Evolutionary conservation across 1,140 invertebrate species (phyloP).

Genomic region (Lucilia cuprina): DNA sequence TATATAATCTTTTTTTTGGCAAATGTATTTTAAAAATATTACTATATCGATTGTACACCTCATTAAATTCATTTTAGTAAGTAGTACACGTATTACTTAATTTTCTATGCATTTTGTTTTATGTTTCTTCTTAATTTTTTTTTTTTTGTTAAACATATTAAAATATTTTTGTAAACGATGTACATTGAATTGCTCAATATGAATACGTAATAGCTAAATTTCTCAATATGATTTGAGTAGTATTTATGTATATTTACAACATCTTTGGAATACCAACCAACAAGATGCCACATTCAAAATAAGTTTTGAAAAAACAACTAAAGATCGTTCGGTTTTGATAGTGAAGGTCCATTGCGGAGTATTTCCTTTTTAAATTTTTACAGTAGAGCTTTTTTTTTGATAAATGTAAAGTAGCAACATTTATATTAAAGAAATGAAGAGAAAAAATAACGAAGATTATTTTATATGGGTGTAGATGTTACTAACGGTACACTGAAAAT

Average conservation of each 20-base stretch:
- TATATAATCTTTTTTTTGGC: too few species aligned
- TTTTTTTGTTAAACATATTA: neutral
- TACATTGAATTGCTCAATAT: neutral
- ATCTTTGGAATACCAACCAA: neutral
- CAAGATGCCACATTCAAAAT: neutral
- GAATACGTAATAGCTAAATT: conserved; percentile 1
- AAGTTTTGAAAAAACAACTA: neutral
- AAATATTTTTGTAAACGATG: neutral
- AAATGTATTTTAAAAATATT: too few species aligned
- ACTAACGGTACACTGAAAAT: too few species aligned
- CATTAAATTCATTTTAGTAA: neutral
- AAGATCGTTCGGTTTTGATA: conserved; percentile 37
- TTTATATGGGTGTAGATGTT: too few species aligned
- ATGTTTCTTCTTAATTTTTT: neutral
- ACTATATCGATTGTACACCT: neutral
- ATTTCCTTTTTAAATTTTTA: conserved; percentile 23
- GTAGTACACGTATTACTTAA: neutral
- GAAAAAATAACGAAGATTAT: neutral
- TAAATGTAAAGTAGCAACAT: neutral
- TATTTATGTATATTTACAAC: neutral
- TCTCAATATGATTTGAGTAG: neutral
- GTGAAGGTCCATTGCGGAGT: conserved; percentile 41
- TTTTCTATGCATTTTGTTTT: neutral
- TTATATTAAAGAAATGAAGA: neutral
- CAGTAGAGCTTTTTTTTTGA: neutral